These are phyloP conservation scores for Thunnus thynnus DNA, from an alignment of 2,113 vertebrate genomes.

Conservation along the genomic window DNA sequence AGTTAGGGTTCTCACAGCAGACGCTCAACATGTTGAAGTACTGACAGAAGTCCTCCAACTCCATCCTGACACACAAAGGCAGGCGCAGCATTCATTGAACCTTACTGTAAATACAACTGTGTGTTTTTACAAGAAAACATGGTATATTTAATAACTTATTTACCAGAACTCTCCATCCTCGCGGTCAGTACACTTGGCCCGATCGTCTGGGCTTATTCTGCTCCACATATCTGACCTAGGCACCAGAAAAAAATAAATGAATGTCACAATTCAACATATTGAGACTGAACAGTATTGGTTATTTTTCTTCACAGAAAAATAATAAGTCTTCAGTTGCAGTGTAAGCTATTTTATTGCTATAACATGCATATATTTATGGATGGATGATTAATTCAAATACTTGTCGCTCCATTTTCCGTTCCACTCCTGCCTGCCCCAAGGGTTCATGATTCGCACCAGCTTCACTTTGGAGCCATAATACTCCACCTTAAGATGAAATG, in stretches of 20 bases:
- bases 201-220: slow-evolving; percentile 35
- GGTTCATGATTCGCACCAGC: slow-evolving; percentile 67
- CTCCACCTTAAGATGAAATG: slow-evolving; percentile 27
- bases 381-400: neutral
- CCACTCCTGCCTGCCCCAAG: slow-evolving; percentile 58
- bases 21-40: slow-evolving; percentile 18
- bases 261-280: neutral
- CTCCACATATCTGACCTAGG: slow-evolving; percentile 55
- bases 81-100: neutral
- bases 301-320: neutral
- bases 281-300: neutral
- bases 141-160: neutral
- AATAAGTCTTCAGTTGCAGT: neutral
- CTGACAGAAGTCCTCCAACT: slow-evolving; percentile 60
- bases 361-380: neutral
- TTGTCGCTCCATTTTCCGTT: slow-evolving; percentile 65
- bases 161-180: slow-evolving; percentile 73
- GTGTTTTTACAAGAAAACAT: neutral
- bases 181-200: slow-evolving; percentile 21
- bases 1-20: slow-evolving; percentile 70
- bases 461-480: slow-evolving; percentile 1
- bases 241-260: neutral
- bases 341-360: neutral
- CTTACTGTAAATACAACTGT: too few relatives aligned
- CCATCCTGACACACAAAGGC: slow-evolving; percentile 49